Evolutionary conservation across 1,140 invertebrate species (phyloP), one percentile per base, ranked within the genome.

Genomic region (Drosophila prosaltans): DNA sequence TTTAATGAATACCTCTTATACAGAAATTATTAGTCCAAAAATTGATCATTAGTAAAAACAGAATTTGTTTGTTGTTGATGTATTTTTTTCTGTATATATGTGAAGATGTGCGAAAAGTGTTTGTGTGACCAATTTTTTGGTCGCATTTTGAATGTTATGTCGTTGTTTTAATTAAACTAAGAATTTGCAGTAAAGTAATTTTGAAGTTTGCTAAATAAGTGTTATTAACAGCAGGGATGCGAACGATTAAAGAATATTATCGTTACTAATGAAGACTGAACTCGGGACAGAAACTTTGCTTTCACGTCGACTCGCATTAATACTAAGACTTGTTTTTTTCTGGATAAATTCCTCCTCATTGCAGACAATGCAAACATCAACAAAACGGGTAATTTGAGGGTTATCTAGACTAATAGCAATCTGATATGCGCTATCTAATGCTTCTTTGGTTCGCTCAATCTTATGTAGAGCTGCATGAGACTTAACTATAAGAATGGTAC

Each of bases 391-490:
- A 2, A 91, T 45, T 5, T 62, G 1, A 1, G 60, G 39, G 11
- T 51, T 73, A 6, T 72, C 51, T 2, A 91, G 55, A 3, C 36
- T 61, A 0, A 48, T 1, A 0, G 84, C 69, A 30, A 91, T 51
- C n/a, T 45, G 9, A 3, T 57, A 54, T 1, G 85, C 85, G 10
- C 48, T 72, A 9, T 24, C 43, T 26, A 91, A 55, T 6, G 69
- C 61, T 2, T 84, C 83, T 6, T 63, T 84, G 3, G 72, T 74
- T 7, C 69, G 68, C 58, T 91, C 90, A 24, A 80, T 40, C 65
- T 91, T 91, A 51, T 84, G 73, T 3, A 91, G 61, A 2, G 81
- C 58, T 5, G 85, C 90, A 65, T 80, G 80, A 0, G 85, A 61
- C 40, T 91, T 91, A 9, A 79, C 63, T 16, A 90, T 90, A 0